Evolutionary conservation across 1,140 invertebrate genomes (phyloP).

Genomic region (Melipona quadrifasciata): DNA sequence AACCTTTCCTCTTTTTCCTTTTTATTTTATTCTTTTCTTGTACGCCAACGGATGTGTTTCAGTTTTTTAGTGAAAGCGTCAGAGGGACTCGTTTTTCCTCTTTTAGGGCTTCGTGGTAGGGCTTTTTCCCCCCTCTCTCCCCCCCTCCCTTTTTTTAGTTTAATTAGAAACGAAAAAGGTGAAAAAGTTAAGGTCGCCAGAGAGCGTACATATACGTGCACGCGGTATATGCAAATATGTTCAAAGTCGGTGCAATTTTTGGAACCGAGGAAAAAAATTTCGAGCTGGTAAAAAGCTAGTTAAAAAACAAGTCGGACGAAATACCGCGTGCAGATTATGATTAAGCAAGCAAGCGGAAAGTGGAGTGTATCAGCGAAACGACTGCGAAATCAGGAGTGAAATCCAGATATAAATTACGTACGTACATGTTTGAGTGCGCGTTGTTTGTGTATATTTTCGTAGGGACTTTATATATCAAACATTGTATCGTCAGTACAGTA

Average conservation of each 20-base stretch:
- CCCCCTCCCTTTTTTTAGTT: not conserved
- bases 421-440: too few relatives aligned
- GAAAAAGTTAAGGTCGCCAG: not conserved
- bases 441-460: too few relatives aligned
- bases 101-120: not conserved
- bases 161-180: slow-evolving; percentile 19
- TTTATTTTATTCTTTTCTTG: too few relatives aligned
- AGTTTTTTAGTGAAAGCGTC: not conserved
- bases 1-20: too few relatives aligned
- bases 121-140: not conserved
- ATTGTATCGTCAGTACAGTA: too few relatives aligned
- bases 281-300: not conserved
- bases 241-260: not conserved
- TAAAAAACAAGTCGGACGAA: not conserved
- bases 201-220: not conserved
- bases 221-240: not conserved
- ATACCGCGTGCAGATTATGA: not conserved
- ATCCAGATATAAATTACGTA: too few relatives aligned
- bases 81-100: not conserved
- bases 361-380: not conserved
- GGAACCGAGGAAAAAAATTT: not conserved
- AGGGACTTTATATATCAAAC: too few relatives aligned
- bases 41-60: too few relatives aligned
- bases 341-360: not conserved
- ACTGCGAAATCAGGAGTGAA: too few relatives aligned